Evolutionary conservation across 2,113 vertebrate genomes (phyloP).

Genomic region (Prolemur simus): DNA sequence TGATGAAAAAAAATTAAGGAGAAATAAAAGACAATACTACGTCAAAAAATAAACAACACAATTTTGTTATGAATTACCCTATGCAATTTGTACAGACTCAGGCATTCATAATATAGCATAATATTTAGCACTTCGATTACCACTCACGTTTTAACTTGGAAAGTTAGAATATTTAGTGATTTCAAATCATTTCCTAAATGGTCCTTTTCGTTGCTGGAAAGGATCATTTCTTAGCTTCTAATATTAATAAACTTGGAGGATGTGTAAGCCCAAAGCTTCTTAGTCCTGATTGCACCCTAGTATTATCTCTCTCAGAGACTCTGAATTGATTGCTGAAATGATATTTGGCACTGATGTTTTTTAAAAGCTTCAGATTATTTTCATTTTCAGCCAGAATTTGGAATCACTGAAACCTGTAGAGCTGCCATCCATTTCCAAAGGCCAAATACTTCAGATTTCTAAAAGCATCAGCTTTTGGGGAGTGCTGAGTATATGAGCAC

Average conservation of each 20-base stretch:
- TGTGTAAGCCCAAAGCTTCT: background rate
- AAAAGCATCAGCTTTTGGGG: background rate
- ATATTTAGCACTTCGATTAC: background rate
- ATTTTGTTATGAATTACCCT: background rate
- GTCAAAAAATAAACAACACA: background rate
- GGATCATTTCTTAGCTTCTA: background rate
- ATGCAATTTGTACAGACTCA: background rate
- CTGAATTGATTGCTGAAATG: background rate
- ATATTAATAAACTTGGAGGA: background rate
- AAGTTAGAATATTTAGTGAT: conserved; percentile 20
- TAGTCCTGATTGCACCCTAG: background rate
- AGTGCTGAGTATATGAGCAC: background rate
- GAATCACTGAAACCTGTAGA: background rate
- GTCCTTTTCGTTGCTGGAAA: background rate
- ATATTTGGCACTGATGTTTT: background rate
- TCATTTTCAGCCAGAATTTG: background rate
- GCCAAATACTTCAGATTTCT: conserved; percentile 21
- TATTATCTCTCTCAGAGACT: background rate
- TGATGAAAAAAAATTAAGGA: background rate
- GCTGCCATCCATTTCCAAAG: background rate
- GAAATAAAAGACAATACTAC: background rate
- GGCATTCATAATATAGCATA: background rate
- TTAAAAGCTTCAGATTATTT: background rate
- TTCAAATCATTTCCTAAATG: background rate
- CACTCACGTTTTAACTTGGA: background rate